Evolutionary conservation across 23 tunicate genomes (phyloP).

Genomic region (Ciona savignyi): DNA sequence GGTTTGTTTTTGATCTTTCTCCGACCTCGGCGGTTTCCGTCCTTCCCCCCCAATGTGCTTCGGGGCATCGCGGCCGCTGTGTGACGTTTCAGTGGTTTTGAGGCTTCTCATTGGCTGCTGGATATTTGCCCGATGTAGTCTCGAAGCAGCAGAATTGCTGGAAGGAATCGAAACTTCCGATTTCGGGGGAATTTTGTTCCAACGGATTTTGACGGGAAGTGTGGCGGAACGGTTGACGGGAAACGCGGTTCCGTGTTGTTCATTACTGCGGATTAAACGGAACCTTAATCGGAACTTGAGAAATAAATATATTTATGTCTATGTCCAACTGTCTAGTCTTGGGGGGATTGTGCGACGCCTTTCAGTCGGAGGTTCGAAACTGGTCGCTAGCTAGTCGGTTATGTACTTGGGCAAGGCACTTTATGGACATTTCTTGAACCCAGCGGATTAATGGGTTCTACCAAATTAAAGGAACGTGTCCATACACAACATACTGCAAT

Average conservation of each 20-base stretch:
- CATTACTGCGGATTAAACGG: background rate
- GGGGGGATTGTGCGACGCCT: too few species aligned
- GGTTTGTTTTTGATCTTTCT: background rate
- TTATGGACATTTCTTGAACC: too few species aligned
- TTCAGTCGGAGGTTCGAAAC: too few species aligned
- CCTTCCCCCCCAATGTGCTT: background rate
- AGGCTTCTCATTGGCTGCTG: background rate
- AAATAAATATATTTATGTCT: too few species aligned
- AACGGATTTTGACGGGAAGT: background rate
- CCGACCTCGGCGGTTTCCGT: background rate
- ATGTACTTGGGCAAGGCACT: too few species aligned
- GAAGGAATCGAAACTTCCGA: background rate
- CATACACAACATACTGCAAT: too few species aligned
- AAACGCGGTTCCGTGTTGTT: background rate
- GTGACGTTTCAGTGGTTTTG: background rate
- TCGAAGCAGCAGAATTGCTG: background rate
- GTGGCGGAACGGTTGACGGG: background rate
- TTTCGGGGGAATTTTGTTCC: background rate
- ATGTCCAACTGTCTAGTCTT: too few species aligned
- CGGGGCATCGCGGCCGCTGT: background rate
- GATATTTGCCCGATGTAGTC: background rate
- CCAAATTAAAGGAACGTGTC: too few species aligned
- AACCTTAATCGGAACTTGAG: too few species aligned
- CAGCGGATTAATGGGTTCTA: too few species aligned
- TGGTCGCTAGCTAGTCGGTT: too few species aligned